Percentiles rank a stretch among this genome's conserved stretches.
These are phyloP conservation scores for Nymphalis urticae DNA, from an alignment of 2,888 invertebrate species.

Conservation along the genomic window DNA sequence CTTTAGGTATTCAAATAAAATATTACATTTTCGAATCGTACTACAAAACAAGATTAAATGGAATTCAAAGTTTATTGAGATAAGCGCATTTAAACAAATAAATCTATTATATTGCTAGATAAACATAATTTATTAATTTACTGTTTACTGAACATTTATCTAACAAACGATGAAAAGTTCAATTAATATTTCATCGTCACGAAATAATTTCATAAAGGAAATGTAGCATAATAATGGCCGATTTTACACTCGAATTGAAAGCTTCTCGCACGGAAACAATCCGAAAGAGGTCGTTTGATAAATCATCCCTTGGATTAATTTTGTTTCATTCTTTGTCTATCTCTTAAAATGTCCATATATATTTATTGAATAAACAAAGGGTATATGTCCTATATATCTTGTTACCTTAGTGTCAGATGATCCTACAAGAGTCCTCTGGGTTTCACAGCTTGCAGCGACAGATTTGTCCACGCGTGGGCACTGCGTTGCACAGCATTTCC, in stretches of 20 bases:
- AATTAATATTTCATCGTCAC: neutral
- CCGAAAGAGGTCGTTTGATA: neutral
- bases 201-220: neutral
- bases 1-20: no score
- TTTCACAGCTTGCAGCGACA: conserved; percentile 47
- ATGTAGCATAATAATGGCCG: conserved; percentile 3
- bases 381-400: neutral
- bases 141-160: no score
- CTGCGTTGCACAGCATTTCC: conserved; percentile 69
- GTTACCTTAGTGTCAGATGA: conserved; percentile 64
- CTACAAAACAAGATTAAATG: no score
- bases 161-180: neutral
- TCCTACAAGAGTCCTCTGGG: conserved; percentile 62
- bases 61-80: no score
- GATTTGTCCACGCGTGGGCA: conserved; percentile 56
- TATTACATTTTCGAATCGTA: no score
- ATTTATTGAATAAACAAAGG: no score
- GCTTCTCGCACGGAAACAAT: neutral
- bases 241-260: conserved; percentile 6
- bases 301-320: neutral
- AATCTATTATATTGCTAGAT: no score
- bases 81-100: no score
- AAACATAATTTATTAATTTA: no score
- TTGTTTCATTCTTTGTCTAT: neutral
- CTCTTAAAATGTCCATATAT: neutral